Base-by-base conservation (phyloP, 2,797 vertebrate species). In the Liasis olivaceus region DNA sequence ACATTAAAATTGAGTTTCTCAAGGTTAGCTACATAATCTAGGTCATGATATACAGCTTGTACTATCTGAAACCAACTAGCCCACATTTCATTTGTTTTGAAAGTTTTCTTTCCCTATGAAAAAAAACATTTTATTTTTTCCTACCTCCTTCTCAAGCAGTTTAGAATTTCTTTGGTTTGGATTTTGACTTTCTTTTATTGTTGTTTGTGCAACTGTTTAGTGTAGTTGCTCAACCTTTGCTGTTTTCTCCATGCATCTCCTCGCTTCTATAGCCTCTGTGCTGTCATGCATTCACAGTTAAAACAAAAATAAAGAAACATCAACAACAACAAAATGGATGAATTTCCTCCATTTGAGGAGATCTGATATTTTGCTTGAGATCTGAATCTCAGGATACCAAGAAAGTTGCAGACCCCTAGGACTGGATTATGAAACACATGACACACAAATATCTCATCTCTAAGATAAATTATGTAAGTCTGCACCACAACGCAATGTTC, bases 1-100 rank as follows among this genome's bases (percentile, higher is more conserved):
- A 42, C 36, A 9, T 92, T 92, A 56, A 88, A 42, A 88, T 51
- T 81, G 59, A 63, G 22, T 81, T 14, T n/a, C 7, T 81, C 69
- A 81, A 92, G 42, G 28, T 88, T 88, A 92, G 26, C 36, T 24
- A 81, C 24, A 81, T 60, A 91, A 77, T 81, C 81, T 47, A 88
- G 15, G 64, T 31, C n/a, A 77, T 77, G 15, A n/a, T 87, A 81
- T 31, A 9, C 5, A 59, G 17, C 11, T 36, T 20, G 26, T 26
- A 20, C 31, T 62, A 31, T 88, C 91, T 88, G 36, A 91, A 58
- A 17, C 0, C 0, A 58, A 1, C 60, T 77, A 56, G 51, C 4
- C 20, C 85, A 89, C 14, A 88, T 94, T 93, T 36, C 36, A 87
- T 28, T 31, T 81, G 3, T 36, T 47, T 24, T 81, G 20, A 81